Evolutionary conservation across 2,113 vertebrate species (phyloP).

Genomic region (Calidris pygmaea): DNA sequence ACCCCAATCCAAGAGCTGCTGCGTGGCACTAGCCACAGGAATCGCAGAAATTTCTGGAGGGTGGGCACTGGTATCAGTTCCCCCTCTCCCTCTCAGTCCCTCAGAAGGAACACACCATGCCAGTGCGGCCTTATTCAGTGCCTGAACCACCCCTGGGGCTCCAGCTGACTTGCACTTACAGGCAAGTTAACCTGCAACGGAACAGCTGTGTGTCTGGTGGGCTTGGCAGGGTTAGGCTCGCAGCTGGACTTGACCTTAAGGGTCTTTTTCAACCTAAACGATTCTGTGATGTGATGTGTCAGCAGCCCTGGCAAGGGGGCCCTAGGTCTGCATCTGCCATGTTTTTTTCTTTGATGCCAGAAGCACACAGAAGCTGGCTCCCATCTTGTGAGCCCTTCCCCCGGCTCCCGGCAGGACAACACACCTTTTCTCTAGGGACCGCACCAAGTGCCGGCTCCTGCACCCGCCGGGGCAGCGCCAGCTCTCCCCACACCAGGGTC

Average conservation of each 20-base stretch:
- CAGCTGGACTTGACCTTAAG: fast-evolving
- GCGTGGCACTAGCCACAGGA: neutral
- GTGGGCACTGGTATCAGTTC: fast-evolving
- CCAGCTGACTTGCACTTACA: neutral
- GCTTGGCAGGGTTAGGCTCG: fast-evolving
- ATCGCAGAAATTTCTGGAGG: neutral
- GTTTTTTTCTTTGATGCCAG: neutral
- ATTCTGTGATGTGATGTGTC: too few relatives aligned
- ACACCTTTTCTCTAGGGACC: fast-evolving
- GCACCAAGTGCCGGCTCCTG: fast-evolving
- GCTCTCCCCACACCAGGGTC: fast-evolving
- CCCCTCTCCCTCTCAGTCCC: neutral
- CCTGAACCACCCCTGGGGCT: neutral
- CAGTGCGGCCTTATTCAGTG: neutral
- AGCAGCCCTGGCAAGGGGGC: neutral
- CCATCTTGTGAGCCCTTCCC: neutral
- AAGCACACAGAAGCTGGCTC: neutral
- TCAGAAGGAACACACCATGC: neutral
- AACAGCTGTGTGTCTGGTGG: neutral
- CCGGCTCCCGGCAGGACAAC: neutral
- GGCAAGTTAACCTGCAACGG: fast-evolving
- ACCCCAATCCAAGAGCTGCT: neutral
- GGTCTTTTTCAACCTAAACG: neutral
- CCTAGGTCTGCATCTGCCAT: fast-evolving
- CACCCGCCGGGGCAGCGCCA: fast-evolving